Evolutionary conservation across 2,113 vertebrate genomes (phyloP).

Genomic region (Oncorhynchus keta): DNA sequence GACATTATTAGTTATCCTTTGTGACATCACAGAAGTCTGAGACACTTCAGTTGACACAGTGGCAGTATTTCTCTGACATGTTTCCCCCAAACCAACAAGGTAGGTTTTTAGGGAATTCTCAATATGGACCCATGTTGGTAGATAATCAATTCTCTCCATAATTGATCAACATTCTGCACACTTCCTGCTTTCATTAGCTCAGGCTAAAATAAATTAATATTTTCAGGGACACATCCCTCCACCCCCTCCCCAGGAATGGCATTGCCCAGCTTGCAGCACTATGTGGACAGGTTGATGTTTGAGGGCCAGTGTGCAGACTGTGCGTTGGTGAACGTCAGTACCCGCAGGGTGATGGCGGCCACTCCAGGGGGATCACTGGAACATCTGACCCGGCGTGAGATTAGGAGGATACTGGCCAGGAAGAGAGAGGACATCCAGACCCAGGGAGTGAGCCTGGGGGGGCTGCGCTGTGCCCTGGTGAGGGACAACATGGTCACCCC

Average conservation of each 20-base stretch:
- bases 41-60: too few species aligned
- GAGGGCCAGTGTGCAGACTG: conserved; percentile 2
- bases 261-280: neutral
- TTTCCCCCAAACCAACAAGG: too few species aligned
- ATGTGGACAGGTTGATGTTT: neutral
- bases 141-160: too few species aligned
- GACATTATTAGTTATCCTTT: neutral
- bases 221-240: neutral
- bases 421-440: neutral
- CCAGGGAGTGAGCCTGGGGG: too few species aligned
- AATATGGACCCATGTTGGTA: too few species aligned
- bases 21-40: too few species aligned
- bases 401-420: neutral
- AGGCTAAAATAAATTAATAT: neutral
- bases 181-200: neutral
- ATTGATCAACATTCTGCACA: too few species aligned
- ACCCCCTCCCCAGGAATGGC: neutral
- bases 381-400: neutral
- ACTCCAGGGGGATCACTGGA: neutral
- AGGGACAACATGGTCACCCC: neutral
- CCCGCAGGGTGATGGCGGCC: neutral
- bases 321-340: neutral
- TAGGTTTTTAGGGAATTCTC: too few species aligned
- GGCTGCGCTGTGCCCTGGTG: too few species aligned
- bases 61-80: too few species aligned